Percentiles rank a stretch among this genome's conserved stretches.
Conservation (phyloP, 2,888 invertebrate species). For the Nephrocerus scutellatus region DNA sequence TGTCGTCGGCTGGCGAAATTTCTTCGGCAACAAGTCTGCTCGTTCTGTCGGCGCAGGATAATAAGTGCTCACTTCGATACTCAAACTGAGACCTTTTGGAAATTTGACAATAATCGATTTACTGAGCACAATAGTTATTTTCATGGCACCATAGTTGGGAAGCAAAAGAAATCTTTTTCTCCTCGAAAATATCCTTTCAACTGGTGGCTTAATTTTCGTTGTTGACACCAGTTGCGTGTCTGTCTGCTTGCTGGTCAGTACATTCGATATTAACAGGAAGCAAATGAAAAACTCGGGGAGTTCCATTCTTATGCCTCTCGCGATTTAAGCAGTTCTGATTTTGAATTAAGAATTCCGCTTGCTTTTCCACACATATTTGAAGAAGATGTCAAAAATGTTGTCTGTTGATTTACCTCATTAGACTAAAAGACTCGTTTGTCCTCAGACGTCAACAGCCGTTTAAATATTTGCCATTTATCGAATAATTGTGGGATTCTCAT, state of each 20-base stretch:
- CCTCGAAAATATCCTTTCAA: slow-evolving; percentile 36
- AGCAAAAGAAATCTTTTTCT: slow-evolving; percentile 37
- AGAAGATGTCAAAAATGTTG: no score
- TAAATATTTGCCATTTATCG: no score
- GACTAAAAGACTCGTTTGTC: no score
- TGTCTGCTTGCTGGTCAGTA: background rate
- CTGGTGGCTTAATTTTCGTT: slow-evolving; percentile 26
- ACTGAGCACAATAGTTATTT: slow-evolving; percentile 34
- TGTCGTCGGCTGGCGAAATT: slow-evolving; percentile 31
- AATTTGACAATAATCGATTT: slow-evolving; percentile 32
- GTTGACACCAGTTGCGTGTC: background rate
- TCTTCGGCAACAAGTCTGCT: slow-evolving; percentile 38
- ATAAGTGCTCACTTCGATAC: slow-evolving; percentile 35
- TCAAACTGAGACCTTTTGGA: slow-evolving; percentile 33
- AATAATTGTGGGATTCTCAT: no score
- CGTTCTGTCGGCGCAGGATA: slow-evolving; percentile 35
- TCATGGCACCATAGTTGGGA: slow-evolving; percentile 35
- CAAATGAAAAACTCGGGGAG: background rate
- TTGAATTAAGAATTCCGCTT: no score
- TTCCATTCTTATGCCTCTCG: no score
- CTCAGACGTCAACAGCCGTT: no score
- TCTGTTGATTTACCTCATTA: no score
- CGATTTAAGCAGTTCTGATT: no score
- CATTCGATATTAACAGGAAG: background rate
- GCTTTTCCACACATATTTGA: no score